Evolutionary conservation across 1,140 invertebrate genomes (phyloP).

Genomic region (Orchestia grillus): DNA sequence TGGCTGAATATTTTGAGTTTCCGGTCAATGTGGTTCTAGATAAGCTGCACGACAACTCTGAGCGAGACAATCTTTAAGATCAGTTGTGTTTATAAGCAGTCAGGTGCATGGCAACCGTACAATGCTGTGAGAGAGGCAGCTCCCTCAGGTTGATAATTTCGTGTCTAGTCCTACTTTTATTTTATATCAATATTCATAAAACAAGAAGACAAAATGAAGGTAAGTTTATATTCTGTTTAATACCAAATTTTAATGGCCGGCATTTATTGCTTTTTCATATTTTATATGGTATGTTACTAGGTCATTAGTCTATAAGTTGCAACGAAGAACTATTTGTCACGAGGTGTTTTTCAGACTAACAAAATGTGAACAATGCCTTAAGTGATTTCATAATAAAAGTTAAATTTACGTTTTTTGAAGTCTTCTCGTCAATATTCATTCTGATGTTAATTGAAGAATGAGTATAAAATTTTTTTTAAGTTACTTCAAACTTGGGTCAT

Average conservation of each 20-base stretch:
- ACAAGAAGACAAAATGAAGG: neutral
- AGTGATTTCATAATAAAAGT: too few species aligned
- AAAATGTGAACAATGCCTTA: too few species aligned
- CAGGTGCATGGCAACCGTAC: neutral
- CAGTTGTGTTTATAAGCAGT: neutral
- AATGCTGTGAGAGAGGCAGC: neutral
- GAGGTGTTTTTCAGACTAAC: too few species aligned
- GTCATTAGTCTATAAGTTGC: too few species aligned
- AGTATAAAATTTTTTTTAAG: too few species aligned
- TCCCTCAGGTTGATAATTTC: neutral
- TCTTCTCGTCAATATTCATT: too few species aligned
- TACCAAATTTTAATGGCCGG: neutral
- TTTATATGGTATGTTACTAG: too few species aligned
- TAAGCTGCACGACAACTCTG: neutral
- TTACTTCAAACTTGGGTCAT: too few species aligned
- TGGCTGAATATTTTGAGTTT: neutral
- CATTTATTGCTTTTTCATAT: neutral
- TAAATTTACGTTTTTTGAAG: too few species aligned
- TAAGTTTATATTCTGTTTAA: neutral
- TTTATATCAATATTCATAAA: neutral
- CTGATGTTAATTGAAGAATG: too few species aligned
- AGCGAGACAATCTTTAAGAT: neutral
- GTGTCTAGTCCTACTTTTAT: neutral
- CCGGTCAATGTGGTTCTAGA: neutral
- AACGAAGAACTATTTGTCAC: too few species aligned